Base-by-base conservation (phyloP, 2,888 invertebrate genomes). In the Zaprionus lineosus region DNA sequence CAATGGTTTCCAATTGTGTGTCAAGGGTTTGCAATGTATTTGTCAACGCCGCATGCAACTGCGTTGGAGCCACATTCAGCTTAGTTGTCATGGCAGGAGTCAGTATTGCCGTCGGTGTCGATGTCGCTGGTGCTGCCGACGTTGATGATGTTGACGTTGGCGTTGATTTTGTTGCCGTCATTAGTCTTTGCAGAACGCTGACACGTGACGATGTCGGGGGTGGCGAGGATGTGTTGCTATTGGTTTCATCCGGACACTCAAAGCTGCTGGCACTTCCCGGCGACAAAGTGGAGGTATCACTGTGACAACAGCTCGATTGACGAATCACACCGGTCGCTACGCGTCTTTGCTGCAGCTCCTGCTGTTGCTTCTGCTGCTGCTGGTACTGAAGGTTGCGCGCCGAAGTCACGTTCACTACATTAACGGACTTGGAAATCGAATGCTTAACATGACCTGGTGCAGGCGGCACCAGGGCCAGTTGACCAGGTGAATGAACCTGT, bases 361-460 rank as follows among this genome's bases (percentile, higher is more conserved):
- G 14, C 48, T 57, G 40, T n/a, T 28, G 18, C 6, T 14, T n/a
- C 16, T 77, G 57, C 9, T 74, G 68, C 7, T 71, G 68, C 40
- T 74, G 77, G 34, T 74, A 79, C 21, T 86, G 84, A 18, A 89
- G 62, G 67, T 87, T 87, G 21, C 87, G 86, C 2, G 88, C 88
- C 3, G 88, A 84, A 9, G 88, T 88, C 14, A 85, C 73, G 72
- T 88, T 89, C 2, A 89, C 88, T 31, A 91, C 84, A 72, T 88
- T 83, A 47, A 91, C 87, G 72, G 91, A 90, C 64, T 90, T 88
- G 1, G 88, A 83, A 61, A 91, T 90, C 15, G 91, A 89, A 36
- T 79, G 82, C 64, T 90, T 91, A 2, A 91, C 89, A 7, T 87
- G 87, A 3, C 76, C 70, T 0, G 87, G 69, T 31, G 90, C 89